phyloP scores from a whole-genome alignment of 2,113 vertebrate genomes.

The Cnemophilus loriae region DNA sequence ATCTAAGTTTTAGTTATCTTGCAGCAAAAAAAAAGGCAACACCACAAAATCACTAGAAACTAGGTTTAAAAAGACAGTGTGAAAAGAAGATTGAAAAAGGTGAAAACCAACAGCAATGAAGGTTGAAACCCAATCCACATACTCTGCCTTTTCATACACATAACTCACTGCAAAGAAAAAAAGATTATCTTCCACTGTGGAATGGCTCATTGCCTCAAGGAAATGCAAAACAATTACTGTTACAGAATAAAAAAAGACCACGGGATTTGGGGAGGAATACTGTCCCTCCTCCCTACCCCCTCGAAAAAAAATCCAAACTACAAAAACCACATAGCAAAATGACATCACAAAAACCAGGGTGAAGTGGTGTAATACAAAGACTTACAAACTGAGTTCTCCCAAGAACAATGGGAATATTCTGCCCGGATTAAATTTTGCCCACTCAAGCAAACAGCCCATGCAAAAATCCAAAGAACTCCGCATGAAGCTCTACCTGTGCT shows the following conservation, averaged over 20 bases:
- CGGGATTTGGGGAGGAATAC: background rate
- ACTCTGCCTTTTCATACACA: background rate
- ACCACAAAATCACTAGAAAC: background rate
- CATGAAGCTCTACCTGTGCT: background rate
- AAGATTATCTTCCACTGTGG: background rate
- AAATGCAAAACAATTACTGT: conserved; percentile 17
- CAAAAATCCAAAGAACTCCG: background rate
- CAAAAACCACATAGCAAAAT: background rate
- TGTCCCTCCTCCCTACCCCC: background rate
- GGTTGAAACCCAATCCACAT: background rate
- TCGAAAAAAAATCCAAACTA: background rate
- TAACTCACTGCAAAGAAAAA: background rate
- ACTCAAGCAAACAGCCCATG: background rate
- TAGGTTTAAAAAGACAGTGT: background rate
- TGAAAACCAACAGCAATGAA: background rate
- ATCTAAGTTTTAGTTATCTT: background rate
- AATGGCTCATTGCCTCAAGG: conserved; percentile 7
- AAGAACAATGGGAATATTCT: background rate
- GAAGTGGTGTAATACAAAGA: background rate
- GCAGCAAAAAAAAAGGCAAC: background rate
- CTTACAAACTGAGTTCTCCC: background rate
- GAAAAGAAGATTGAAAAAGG: background rate
- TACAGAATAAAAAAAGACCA: background rate
- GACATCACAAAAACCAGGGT: background rate
- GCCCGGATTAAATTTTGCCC: background rate